Evolutionary conservation across 2,797 vertebrate genomes (phyloP).

Genomic region (Chaenodraco wilsoni): DNA sequence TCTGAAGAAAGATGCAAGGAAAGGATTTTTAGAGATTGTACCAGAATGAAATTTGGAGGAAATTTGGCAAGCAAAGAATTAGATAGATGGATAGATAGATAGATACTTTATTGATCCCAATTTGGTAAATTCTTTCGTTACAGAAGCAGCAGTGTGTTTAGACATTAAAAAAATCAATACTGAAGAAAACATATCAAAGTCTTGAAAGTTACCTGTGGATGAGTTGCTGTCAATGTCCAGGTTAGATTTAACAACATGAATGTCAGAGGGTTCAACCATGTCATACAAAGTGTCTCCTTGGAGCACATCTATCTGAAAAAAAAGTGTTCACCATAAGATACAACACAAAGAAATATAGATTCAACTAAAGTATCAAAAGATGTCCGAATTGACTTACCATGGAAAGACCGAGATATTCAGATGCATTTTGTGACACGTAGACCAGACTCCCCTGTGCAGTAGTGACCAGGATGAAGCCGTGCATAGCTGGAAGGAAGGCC

Average conservation of each 20-base stretch:
- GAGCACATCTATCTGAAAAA: conserved; percentile 85
- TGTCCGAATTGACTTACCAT: conserved; percentile 79
- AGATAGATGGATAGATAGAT: no score
- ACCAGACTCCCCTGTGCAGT: conserved; percentile 81
- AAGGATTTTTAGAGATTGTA: no score
- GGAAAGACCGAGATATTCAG: conserved; percentile 85
- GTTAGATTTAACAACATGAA: conserved; percentile 62
- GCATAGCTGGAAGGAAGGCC: conserved; percentile 84
- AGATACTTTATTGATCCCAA: no score
- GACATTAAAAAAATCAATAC: background rate
- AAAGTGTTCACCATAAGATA: conserved; percentile 12
- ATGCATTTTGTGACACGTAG: conserved; percentile 88
- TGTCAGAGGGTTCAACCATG: conserved; percentile 76
- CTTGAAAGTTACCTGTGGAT: conserved; percentile 72
- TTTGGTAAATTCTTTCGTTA: no score
- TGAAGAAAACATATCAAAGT: background rate
- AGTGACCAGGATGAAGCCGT: conserved; percentile 86
- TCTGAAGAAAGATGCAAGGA: conserved; percentile 69
- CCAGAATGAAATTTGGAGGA: background rate
- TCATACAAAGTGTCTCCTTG: conserved; percentile 85
- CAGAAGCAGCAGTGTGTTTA: no score
- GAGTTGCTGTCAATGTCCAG: conserved; percentile 69
- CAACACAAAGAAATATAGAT: background rate
- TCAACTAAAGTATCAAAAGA: background rate
- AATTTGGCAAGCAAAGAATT: background rate